phyloP scores from a whole-genome alignment of 2,113 vertebrate species.

The Lasiurus borealis region DNA sequence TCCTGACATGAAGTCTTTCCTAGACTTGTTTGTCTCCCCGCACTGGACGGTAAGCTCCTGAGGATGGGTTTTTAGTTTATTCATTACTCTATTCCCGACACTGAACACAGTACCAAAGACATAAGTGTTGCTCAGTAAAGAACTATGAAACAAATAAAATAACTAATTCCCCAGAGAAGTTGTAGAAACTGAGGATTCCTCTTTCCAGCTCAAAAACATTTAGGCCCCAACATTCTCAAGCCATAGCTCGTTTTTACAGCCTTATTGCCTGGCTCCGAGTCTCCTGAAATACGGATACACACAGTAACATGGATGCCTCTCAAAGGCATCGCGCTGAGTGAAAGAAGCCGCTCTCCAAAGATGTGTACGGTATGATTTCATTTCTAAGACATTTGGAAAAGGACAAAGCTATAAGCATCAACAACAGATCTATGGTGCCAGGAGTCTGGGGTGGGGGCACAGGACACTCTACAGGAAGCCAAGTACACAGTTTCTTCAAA shows the following conservation, averaged over 20 bases:
- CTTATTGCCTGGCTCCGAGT: neutral
- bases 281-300: neutral
- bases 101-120: neutral
- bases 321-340: neutral
- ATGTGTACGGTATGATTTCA: neutral
- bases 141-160: neutral
- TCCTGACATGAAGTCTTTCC: neutral
- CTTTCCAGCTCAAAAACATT: neutral
- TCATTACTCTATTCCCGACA: neutral
- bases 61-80: neutral
- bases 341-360: neutral
- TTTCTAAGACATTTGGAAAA: neutral
- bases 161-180: neutral
- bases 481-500: too few species aligned
- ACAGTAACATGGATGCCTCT: neutral
- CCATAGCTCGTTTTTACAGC: neutral
- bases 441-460: neutral
- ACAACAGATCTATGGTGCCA: neutral
- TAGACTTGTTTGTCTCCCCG: neutral
- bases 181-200: neutral
- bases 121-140: neutral
- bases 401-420: neutral
- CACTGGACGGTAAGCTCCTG: neutral
- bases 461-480: too few species aligned
- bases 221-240: neutral